Evolutionary conservation across 2,888 invertebrate species (phyloP).

Genomic region (Kryphioiulus occultus): DNA sequence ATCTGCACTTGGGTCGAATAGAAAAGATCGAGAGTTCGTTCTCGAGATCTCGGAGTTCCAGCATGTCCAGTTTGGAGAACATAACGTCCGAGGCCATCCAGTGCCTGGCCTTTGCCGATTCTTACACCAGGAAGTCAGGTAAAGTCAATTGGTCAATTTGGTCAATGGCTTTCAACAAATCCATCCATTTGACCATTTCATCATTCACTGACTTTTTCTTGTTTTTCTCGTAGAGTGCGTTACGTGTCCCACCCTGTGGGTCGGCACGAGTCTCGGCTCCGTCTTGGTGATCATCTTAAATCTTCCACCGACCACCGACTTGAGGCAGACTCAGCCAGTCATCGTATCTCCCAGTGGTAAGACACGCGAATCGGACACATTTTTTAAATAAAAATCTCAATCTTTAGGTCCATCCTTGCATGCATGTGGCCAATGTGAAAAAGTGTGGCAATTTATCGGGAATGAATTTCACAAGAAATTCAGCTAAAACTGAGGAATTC

Average conservation of each 20-base stretch:
- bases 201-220: conserved; percentile 29
- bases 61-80: conserved; percentile 97
- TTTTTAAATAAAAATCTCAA: no score
- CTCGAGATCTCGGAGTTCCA: conserved; percentile 95
- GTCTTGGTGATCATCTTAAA: conserved; percentile 91
- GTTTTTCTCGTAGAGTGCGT: conserved; percentile 78
- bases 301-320: conserved; percentile 73
- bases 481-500: no score
- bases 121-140: conserved; percentile 80
- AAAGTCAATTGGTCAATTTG: not conserved
- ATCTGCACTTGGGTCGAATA: conserved; percentile 61
- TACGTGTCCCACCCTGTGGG: conserved; percentile 92
- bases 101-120: conserved; percentile 94
- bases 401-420: no score
- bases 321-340: conserved; percentile 83
- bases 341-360: conserved; percentile 87
- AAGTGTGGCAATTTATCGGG: no score
- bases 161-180: no score
- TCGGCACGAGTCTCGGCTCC: conserved; percentile 96
- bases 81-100: conserved; percentile 95
- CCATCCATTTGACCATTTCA: not conserved
- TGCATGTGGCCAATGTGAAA: no score
- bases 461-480: no score
- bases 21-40: conserved; percentile 97
- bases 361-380: conserved; percentile 57